Conservation (phyloP, 2,888 invertebrate species). For the Dione juno region DNA sequence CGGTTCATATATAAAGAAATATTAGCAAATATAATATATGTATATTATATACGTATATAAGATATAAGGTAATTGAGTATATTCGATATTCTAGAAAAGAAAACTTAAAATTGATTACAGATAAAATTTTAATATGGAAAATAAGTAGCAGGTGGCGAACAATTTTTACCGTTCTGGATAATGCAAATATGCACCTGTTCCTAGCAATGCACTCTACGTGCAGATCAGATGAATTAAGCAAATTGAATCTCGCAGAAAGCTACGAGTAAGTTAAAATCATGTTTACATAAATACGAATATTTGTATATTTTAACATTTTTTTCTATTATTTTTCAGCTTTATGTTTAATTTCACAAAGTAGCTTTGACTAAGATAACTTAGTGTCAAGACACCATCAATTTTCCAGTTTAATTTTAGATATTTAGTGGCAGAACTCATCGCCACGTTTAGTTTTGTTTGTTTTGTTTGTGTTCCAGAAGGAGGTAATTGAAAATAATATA, state of each 20-base stretch:
- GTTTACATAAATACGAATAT: constrained; percentile 4
- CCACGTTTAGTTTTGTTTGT: too few relatives aligned
- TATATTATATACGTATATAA: too few relatives aligned
- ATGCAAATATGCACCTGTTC: constrained; percentile 50
- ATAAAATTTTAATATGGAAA: constrained; percentile 45
- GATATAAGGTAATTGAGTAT: not conserved
- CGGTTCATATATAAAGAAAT: too few relatives aligned
- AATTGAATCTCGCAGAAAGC: constrained; percentile 21
- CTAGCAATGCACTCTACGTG: constrained; percentile 46
- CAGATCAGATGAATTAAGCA: constrained; percentile 45
- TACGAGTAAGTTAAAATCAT: not conserved
- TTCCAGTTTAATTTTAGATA: not conserved
- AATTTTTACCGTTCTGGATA: constrained; percentile 37
- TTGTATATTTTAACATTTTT: not conserved
- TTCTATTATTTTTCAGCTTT: not conserved
- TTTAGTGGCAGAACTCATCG: too few relatives aligned
- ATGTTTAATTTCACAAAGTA: too few relatives aligned
- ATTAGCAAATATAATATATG: too few relatives aligned
- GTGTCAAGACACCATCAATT: too few relatives aligned
- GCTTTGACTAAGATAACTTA: too few relatives aligned
- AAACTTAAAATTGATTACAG: constrained; percentile 24
- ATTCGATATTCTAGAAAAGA: not conserved
- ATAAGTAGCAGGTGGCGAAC: constrained; percentile 45
- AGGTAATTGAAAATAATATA: too few relatives aligned
- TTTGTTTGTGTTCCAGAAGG: too few relatives aligned